Evolutionary conservation across 2,797 vertebrate genomes (phyloP).

Genomic region (Periparus ater): DNA sequence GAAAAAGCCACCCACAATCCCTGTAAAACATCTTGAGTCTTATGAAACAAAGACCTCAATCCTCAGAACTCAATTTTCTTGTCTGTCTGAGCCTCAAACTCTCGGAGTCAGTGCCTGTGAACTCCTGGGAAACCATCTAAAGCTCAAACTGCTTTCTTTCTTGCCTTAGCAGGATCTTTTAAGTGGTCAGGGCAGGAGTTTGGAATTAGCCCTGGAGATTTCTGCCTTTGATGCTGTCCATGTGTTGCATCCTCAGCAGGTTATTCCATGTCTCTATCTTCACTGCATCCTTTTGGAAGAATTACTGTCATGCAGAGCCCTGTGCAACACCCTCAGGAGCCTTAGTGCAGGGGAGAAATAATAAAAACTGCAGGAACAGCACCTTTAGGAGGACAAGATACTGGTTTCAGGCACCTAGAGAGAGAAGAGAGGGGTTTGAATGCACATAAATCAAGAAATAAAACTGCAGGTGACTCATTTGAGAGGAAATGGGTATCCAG

Average conservation of each 20-base stretch:
- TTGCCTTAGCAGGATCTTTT: background rate
- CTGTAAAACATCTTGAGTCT: background rate
- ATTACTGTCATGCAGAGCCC: background rate
- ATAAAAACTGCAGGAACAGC: background rate
- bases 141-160: background rate
- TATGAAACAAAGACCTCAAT: background rate
- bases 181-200: background rate
- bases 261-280: background rate
- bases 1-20: background rate
- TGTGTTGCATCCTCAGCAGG: background rate
- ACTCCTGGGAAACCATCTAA: background rate
- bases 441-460: background rate
- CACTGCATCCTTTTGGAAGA: background rate
- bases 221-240: background rate
- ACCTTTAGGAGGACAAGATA: background rate
- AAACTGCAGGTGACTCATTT: background rate
- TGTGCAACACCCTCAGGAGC: background rate
- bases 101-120: background rate
- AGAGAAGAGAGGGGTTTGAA: background rate
- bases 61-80: background rate
- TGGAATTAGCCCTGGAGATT: background rate
- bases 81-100: background rate
- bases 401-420: background rate
- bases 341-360: background rate
- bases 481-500: background rate